Evolutionary conservation across 2,888 invertebrate species (phyloP), one percentile per base, ranked within the genome.

Genomic region (Oligia fasciuncula): DNA sequence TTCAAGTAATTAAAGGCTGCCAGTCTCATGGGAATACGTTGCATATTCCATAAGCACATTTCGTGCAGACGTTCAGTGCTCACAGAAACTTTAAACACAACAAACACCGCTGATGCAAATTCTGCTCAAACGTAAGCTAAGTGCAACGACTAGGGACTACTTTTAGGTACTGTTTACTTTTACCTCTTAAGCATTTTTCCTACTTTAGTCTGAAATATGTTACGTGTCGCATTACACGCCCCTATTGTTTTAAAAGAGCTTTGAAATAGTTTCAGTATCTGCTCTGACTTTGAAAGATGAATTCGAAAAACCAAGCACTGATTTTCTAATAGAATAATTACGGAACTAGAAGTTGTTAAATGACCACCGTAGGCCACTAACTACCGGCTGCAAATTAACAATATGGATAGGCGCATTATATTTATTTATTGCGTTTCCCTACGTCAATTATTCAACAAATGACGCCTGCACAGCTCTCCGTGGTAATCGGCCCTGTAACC

Each of bases 41-140:
- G 93, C 91, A 93, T 93, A 92, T 92, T 93, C 92, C 90, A 92
- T 92, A 91, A 92, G 92, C 86, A 84, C 85, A 90, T 91, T 92
- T 91, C 85, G 83, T 84, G 89, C 89, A 87, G 83, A 79, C 81
- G 83, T 86, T 87, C 80, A 74, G 77, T 76, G 86, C 88, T 88
- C 82, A 79, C 81, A 87, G 84, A 88, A 92, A 89, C 89, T 91
- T 93, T 91, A 90, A 91, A 91, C 89, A 90, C 88, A 93, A 92
- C 91, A 91, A 91, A 90, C 88, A 85, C 75, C 72, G 87, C 87
- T 88, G 88, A 92, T 92, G 92, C 91, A 93, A 93, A 93, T 94
- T 91, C 77, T 91, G 84, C 85, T 88, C 91, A 92, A 94, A 93
- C 91, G 91, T 90, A 89, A 87, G 87, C 90, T 91, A 89, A 92